phyloP scores from a whole-genome alignment of 2,113 vertebrate genomes.

The Regulus satrapa region DNA sequence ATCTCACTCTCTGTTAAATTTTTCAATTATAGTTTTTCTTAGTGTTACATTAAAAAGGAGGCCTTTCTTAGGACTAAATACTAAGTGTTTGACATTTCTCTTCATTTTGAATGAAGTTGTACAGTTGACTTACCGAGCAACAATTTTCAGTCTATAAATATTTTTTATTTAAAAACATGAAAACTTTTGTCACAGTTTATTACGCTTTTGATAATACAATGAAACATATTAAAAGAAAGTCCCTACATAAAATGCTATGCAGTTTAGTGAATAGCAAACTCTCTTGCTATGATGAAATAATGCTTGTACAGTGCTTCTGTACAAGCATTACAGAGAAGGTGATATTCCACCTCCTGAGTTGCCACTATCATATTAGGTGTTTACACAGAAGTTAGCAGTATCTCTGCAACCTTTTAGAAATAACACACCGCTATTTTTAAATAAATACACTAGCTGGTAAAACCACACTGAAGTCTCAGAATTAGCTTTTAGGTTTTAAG shows the following conservation, averaged over 20 bases:
- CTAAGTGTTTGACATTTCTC: neutral
- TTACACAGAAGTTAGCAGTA: neutral
- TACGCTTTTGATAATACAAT: neutral
- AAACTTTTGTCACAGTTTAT: neutral
- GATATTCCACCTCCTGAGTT: neutral
- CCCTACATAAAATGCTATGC: neutral
- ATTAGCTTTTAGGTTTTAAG: neutral
- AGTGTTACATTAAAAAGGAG: neutral
- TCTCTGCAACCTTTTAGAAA: neutral
- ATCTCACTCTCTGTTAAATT: neutral
- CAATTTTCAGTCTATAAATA: neutral
- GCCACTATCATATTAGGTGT: neutral
- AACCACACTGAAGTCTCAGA: neutral
- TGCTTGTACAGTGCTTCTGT: neutral
- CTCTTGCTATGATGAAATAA: neutral
- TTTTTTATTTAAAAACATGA: neutral
- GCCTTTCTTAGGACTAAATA: neutral
- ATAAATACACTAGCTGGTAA: neutral
- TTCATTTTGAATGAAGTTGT: neutral
- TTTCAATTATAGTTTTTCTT: neutral
- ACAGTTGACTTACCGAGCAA: neutral
- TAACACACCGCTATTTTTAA: neutral
- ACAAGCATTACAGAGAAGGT: neutral
- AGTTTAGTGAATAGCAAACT: neutral
- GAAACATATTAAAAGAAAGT: neutral